Base-by-base conservation (phyloP, 2,797 vertebrate genomes). In the Phataginus tetradactyla region DNA sequence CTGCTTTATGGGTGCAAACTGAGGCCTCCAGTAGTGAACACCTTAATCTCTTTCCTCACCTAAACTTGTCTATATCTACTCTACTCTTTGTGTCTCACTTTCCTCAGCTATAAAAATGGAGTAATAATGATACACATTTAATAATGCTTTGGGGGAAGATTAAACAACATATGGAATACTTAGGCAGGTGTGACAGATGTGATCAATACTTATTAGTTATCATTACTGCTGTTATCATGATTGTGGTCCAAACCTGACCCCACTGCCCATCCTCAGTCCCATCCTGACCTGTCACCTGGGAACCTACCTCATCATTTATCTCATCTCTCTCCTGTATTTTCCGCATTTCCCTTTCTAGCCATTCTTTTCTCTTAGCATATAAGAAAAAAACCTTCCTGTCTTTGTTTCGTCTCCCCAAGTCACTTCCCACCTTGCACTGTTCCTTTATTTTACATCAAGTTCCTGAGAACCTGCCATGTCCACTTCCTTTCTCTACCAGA, bases 41-140 rank as follows among this genome's bases (percentile, higher is more conserved):
- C 51, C 7, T 18, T 5, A 1, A 11, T 53, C 68, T 66, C 37
- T 45, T 89, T 92, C 42, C 34, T 74, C 3, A 27, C n/a, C n/a
- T 83, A 25, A 23, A 29, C 18, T 18, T 25, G 3, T 29, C 74
- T 21, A 0, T 23, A 53, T 34, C 49, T 57, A 4, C 15, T 51
- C 12, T 45, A 8, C 34, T 51, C 13, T 94, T n/a, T 59, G 29
- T 79, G n/a, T 84, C 63, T 89, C 12, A 17, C 27, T 79, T 71
- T 90, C 25, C 66, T 87, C 37, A 68, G 71, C 49, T 90, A 8
- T 55, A 63, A 91, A 86, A 34, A 61, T n/a, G 3, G 11, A 39
- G 13, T 75, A 86, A 71, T 53, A 79, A 64, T 45, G 32, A 53
- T 1, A 63, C 4, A 64, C 5, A 18, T 74, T 12, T n/a, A 74